These are phyloP conservation scores for Meiosimyza decipiens DNA, from an alignment of 2,888 invertebrate species.

Conservation along the genomic window DNA sequence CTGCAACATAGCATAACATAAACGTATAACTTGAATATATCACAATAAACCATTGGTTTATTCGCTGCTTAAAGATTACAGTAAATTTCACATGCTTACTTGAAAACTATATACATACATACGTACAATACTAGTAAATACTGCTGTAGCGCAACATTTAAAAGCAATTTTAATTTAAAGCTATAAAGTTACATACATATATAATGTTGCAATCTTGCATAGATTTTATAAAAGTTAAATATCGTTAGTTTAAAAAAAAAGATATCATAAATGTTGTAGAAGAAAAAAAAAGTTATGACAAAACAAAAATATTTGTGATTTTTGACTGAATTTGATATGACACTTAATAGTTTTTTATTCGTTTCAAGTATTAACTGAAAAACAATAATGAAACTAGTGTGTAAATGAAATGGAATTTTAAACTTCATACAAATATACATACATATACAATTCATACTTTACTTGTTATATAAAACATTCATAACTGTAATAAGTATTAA, in stretches of 20 bases:
- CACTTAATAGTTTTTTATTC: slow-evolving; percentile 16
- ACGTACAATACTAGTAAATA: too few species aligned
- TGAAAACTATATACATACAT: too few species aligned
- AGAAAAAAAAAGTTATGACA: not conserved
- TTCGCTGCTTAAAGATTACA: too few species aligned
- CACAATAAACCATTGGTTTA: too few species aligned
- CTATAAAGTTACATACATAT: slow-evolving; percentile 1
- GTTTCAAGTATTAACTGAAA: slow-evolving; percentile 9
- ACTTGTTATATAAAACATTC: slow-evolving; percentile 35
- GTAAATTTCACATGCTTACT: too few species aligned
- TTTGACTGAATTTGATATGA: slow-evolving; percentile 45
- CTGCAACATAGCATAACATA: too few species aligned
- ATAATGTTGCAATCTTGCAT: not conserved
- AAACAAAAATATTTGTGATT: slow-evolving; percentile 42
- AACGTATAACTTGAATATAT: too few species aligned
- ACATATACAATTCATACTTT: slow-evolving; percentile 38
- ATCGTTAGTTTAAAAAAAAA: slow-evolving; percentile 1
- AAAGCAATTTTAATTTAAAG: too few species aligned
- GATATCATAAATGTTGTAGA: not conserved
- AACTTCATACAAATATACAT: slow-evolving; percentile 37
- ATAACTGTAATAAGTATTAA: slow-evolving; percentile 20
- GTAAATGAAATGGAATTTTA: slow-evolving; percentile 16
- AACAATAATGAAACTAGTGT: slow-evolving; percentile 26
- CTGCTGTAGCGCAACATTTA: too few species aligned
- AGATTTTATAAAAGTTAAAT: not conserved